Base-by-base conservation (phyloP, 2,113 vertebrate genomes). In the Riparia riparia region DNA sequence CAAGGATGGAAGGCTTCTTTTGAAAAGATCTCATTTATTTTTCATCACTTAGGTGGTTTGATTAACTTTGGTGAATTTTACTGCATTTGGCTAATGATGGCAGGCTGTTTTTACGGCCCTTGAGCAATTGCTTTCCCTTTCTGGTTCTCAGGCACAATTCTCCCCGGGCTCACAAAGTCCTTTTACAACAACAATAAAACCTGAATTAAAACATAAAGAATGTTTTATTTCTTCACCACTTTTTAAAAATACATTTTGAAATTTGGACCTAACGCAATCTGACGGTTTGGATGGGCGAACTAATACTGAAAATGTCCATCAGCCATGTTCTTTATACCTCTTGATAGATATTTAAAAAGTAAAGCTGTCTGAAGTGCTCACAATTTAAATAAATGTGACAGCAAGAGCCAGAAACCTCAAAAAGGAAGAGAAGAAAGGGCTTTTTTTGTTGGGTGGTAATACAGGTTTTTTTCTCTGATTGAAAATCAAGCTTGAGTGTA, bases 61-160 rank as follows among this genome's bases (percentile, higher is more conserved):
- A 95, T 96, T 95, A 96, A 96, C 93, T 94, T 95, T 82, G 86
- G 81, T 87, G 93, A 87, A 79, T 95, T 96, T 95, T 96, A 97
- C 93, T 94, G 94, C 91, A 68, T 89, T 95, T 96, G 89, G 81
- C 89, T 96, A 96, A 94, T 74, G 91, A 94, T 32, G 69, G 93
- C 94, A 93, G 89, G 86, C 94, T 95, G 86, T 2, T 95, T 97
- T 97, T 96, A 97, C 29, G 50, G 93, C 81, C 81, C 89, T 95
- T 64, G 68, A 65, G 70, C 91, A 91, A 94, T 57, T 72, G 89
- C 91, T 96, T 96, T 95, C 70, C 85, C 95, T 96, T 96, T 90
- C 92, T 93, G 80, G 76, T 89, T 93, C 96, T 89, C 90, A 86
- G 82, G 88, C 85, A 95, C 68, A 96, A 93, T 64, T 80, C 95